A percentile compares a stretch with the other conserved stretches of the same genome.
Conservation (phyloP, 2,113 vertebrate species). For the Plecotus auritus region DNA sequence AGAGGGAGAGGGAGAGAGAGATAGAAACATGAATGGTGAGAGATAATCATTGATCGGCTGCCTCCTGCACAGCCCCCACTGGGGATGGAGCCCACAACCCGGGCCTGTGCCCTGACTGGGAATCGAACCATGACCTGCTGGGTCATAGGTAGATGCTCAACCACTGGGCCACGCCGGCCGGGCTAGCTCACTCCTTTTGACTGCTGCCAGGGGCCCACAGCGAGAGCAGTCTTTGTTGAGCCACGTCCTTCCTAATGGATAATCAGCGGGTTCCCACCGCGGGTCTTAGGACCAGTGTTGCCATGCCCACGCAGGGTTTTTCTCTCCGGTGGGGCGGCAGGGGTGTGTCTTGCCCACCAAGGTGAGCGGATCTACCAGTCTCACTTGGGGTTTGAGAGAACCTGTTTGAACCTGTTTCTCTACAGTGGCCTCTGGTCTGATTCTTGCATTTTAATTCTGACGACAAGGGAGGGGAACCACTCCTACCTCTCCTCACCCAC, state of each 20-base stretch:
- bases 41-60: no score
- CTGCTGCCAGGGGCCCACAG: fast-evolving
- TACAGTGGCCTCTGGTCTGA: not conserved
- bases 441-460: conserved; percentile 13
- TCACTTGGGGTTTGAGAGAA: not conserved
- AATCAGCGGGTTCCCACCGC: no score
- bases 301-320: fast-evolving
- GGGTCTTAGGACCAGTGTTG: no score
- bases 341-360: not conserved
- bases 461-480: not conserved
- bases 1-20: no score
- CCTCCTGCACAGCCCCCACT: no score
- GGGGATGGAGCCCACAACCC: no score
- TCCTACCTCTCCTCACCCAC: fast-evolving
- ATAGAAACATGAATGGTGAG: no score
- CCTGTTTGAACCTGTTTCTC: not conserved
- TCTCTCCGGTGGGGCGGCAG: not conserved
- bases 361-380: not conserved
- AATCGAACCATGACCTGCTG: no score
- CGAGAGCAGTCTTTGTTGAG: not conserved
- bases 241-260: fast-evolving
- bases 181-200: fast-evolving
- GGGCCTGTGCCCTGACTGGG: no score
- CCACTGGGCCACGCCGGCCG: no score
- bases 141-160: no score